Percentiles rank a stretch among this genome's conserved stretches.
Conservation (phyloP, 2,797 vertebrate genomes). For the Natrix natrix region DNA sequence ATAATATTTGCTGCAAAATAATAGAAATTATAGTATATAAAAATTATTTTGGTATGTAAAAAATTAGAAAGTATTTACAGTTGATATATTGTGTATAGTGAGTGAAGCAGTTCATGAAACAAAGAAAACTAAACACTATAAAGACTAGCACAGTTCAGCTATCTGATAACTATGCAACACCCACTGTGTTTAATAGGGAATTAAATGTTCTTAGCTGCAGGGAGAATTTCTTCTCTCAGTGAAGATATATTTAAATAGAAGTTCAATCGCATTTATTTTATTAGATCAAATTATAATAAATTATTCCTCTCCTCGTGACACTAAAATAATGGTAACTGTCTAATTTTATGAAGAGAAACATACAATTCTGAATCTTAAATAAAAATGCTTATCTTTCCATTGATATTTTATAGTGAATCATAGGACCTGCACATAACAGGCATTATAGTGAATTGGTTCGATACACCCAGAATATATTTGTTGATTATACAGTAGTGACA, state of each 20-base stretch:
- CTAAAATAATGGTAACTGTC: slow-evolving; percentile 33
- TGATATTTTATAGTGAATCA: neutral
- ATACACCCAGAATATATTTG: neutral
- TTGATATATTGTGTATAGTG: slow-evolving; percentile 44
- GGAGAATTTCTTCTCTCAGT: slow-evolving; percentile 31
- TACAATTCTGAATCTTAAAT: neutral
- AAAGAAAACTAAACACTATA: slow-evolving; percentile 35
- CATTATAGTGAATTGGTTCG: neutral
- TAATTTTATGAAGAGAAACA: neutral
- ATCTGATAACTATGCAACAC: slow-evolving; percentile 15
- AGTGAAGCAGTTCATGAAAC: slow-evolving; percentile 17
- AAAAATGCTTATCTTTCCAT: neutral
- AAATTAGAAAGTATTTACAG: slow-evolving; percentile 48
- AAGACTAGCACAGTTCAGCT: slow-evolving; percentile 15
- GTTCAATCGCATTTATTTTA: slow-evolving; percentile 32
- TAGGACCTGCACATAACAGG: neutral
- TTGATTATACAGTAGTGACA: neutral
- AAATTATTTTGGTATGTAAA: slow-evolving; percentile 37
- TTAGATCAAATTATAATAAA: slow-evolving; percentile 2
- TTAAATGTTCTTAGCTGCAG: neutral
- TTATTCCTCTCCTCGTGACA: slow-evolving; percentile 16
- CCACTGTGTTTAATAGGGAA: slow-evolving; percentile 25
- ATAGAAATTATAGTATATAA: slow-evolving; percentile 12
- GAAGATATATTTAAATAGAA: slow-evolving; percentile 1
- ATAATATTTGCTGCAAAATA: slow-evolving; percentile 46